phyloP scores from a whole-genome alignment of 2,113 vertebrate species.

The Chionodraco myersi region DNA sequence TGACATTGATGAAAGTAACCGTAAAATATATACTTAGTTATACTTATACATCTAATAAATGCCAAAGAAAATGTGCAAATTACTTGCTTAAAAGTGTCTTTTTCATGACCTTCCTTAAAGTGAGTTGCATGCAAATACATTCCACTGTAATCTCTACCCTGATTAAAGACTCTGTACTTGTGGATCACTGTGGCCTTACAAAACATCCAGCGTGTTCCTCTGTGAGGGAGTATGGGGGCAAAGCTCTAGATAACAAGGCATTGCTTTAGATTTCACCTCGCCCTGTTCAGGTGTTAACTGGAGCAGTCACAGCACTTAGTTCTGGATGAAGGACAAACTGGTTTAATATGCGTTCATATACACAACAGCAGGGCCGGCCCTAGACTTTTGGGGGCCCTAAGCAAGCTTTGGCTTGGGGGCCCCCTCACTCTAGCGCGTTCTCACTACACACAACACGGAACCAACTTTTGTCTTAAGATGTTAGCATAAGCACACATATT shows the following conservation, averaged over 20 bases:
- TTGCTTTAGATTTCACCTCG: constrained; percentile 59
- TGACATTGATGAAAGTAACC: too few relatives aligned
- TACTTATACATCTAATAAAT: background rate
- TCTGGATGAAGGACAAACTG: constrained; percentile 31
- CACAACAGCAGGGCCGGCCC: background rate
- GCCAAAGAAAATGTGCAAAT: background rate
- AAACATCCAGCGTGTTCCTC: constrained; percentile 54
- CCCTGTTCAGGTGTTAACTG: constrained; percentile 57
- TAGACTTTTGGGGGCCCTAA: too few relatives aligned
- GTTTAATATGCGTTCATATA: constrained; percentile 32
- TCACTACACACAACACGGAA: too few relatives aligned
- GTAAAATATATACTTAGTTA: too few relatives aligned
- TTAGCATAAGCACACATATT: too few relatives aligned
- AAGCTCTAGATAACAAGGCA: constrained; percentile 50
- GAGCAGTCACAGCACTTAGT: constrained; percentile 45
- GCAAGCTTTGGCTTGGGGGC: too few relatives aligned
- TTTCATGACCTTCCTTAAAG: constrained; percentile 1
- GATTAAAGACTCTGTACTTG: constrained; percentile 63
- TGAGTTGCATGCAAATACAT: constrained; percentile 41
- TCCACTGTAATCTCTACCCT: constrained; percentile 65
- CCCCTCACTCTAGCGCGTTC: too few relatives aligned
- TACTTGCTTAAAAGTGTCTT: background rate
- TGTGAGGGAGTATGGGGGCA: constrained; percentile 37
- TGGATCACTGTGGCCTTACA: constrained; percentile 58
- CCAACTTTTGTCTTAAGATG: too few relatives aligned